Conservation (phyloP, 2,888 invertebrate species). For the Drosophila birchii region DNA sequence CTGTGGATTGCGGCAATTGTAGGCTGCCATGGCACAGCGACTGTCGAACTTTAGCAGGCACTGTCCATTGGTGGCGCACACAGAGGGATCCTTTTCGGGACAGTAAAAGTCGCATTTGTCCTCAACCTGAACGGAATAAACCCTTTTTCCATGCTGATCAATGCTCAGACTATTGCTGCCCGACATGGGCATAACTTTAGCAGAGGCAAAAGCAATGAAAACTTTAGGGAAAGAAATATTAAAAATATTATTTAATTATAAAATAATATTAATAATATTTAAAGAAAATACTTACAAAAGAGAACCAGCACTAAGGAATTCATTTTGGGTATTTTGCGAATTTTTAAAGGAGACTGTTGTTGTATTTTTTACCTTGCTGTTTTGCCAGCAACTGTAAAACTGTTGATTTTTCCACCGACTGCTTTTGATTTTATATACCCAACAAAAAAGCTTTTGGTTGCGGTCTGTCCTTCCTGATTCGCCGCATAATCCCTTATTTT, state of each 20-base stretch:
- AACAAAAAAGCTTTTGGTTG: constrained; percentile 13
- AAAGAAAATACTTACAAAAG: constrained; percentile 51
- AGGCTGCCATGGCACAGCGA: constrained; percentile 69
- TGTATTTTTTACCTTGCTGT: constrained; percentile 53
- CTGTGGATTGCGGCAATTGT: constrained; percentile 77
- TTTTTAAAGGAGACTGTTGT: constrained; percentile 27
- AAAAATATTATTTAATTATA: neutral
- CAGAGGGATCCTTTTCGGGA: constrained; percentile 52
- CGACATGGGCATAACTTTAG: constrained; percentile 51
- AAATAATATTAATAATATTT: neutral
- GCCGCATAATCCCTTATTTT: constrained; percentile 65
- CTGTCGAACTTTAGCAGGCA: constrained; percentile 72
- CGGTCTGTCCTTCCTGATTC: constrained; percentile 34
- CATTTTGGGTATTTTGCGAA: constrained; percentile 44
- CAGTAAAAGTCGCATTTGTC: constrained; percentile 71
- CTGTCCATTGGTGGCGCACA: constrained; percentile 76
- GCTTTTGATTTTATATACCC: constrained; percentile 55
- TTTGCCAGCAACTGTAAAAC: constrained; percentile 60
- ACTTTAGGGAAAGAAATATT: constrained; percentile 22
- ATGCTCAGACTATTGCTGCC: constrained; percentile 48
- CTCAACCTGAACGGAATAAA: constrained; percentile 40
- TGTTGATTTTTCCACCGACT: constrained; percentile 37
- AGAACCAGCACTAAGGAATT: constrained; percentile 34
- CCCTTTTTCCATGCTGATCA: constrained; percentile 55
- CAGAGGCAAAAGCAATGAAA: constrained; percentile 30